These are phyloP conservation scores for Agrochola macilenta DNA, from an alignment of 2,888 invertebrate species.

Conservation along the genomic window DNA sequence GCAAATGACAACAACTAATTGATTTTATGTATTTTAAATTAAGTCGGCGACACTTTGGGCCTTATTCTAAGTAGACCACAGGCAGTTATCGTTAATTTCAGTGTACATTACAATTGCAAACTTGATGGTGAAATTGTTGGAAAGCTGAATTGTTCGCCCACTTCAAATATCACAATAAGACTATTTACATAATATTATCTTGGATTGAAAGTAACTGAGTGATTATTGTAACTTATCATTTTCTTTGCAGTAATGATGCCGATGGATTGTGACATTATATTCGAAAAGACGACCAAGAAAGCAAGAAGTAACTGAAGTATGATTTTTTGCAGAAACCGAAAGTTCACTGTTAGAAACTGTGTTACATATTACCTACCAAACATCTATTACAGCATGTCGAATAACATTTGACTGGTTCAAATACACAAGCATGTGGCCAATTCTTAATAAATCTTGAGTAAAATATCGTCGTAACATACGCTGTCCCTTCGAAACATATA, in stretches of 20 bases:
- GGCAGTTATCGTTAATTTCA: slow-evolving; percentile 63
- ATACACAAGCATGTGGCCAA: background rate
- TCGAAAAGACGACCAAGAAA: background rate
- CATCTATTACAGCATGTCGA: background rate
- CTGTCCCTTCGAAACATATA: background rate
- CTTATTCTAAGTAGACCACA: slow-evolving; percentile 47
- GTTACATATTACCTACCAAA: background rate
- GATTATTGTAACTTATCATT: slow-evolving; percentile 42
- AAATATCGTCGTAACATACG: background rate
- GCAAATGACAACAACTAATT: slow-evolving; percentile 48
- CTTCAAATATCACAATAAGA: slow-evolving; percentile 66
- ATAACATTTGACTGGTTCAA: slow-evolving; percentile 5
- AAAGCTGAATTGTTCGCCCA: slow-evolving; percentile 69
- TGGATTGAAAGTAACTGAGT: slow-evolving; percentile 36
- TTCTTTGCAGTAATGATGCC: slow-evolving; percentile 1
- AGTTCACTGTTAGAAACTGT: background rate
- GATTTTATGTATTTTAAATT: slow-evolving; percentile 62
- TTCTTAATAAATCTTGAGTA: background rate
- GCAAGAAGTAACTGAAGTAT: background rate
- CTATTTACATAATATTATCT: slow-evolving; percentile 63
- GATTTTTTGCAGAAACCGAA: background rate
- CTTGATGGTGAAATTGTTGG: slow-evolving; percentile 66
- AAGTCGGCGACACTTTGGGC: slow-evolving; percentile 47
- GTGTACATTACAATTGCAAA: slow-evolving; percentile 64
- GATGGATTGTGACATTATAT: background rate